A percentile compares a stretch with the other conserved stretches of the same genome.
Evolutionary conservation across 1,140 invertebrate genomes (phyloP).

Genomic region (Hetaerina americana): DNA sequence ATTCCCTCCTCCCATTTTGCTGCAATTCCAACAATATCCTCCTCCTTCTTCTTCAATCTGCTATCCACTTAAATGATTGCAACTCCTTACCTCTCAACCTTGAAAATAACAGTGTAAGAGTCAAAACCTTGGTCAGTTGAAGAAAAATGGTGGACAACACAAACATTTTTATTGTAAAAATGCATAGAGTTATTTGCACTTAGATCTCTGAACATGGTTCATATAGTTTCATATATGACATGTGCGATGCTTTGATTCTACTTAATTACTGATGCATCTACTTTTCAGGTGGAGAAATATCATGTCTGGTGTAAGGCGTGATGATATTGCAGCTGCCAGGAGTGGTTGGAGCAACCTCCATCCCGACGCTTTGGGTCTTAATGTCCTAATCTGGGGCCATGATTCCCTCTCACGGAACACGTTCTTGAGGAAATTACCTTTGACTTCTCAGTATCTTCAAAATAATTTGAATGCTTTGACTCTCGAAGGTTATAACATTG

Average conservation of each 20-base stretch:
- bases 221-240: conserved; percentile 8
- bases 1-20: too few relatives aligned
- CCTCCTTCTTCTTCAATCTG: too few relatives aligned
- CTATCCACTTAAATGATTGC: too few relatives aligned
- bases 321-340: conserved; percentile 29
- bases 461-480: conserved; percentile 52
- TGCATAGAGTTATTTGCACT: conserved; percentile 1
- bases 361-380: conserved; percentile 40
- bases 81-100: too few relatives aligned
- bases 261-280: conserved; percentile 13
- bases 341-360: conserved; percentile 37
- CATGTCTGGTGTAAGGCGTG: conserved; percentile 38
- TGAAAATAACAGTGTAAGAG: too few relatives aligned
- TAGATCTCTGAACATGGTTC: conserved; percentile 2
- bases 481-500: conserved; percentile 77
- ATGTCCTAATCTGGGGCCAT: conserved; percentile 80
- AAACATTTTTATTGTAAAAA: background rate
- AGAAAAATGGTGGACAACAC: conserved; percentile 17
- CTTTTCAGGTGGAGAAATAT: conserved; percentile 40
- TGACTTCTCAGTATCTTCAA: conserved; percentile 61
- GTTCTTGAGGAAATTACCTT: conserved; percentile 74
- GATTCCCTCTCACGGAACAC: conserved; percentile 81
- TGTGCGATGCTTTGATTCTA: too few relatives aligned
- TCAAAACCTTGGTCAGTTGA: too few relatives aligned
- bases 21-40: too few relatives aligned